Percentiles rank a stretch among this genome's conserved stretches.
phyloP scores from a whole-genome alignment of 2,113 vertebrate species.

The Pseudopodoces humilis region DNA sequence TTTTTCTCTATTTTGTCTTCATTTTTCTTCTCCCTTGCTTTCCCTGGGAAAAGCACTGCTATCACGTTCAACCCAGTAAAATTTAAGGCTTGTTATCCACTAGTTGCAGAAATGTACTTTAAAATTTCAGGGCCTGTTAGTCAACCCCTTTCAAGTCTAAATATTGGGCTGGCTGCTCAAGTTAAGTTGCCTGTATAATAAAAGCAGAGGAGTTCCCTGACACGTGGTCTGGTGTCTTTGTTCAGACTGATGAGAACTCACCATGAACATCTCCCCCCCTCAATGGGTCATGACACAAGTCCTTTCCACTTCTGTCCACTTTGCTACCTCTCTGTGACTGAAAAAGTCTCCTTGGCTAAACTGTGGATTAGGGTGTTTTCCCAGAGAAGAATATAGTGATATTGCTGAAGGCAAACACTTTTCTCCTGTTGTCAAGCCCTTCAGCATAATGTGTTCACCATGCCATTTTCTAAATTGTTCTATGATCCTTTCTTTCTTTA shows the following conservation, averaged over 20 bases:
- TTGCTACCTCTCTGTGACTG: not conserved
- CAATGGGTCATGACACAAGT: not conserved
- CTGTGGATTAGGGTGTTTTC: not conserved
- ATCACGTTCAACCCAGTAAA: not conserved
- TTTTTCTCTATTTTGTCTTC: not conserved
- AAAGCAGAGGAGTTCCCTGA: not conserved
- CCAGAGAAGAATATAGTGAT: not conserved
- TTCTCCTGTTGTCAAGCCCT: not conserved
- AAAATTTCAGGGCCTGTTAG: not conserved
- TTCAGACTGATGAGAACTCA: not conserved
- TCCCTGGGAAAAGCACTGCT: not conserved
- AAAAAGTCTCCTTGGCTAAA: not conserved
- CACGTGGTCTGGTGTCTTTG: accelerated
- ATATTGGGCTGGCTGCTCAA: not conserved
- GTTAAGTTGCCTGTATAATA: not conserved
- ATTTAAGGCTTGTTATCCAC: not conserved
- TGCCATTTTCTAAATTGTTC: not conserved
- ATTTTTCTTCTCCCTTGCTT: not conserved
- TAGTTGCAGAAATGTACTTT: not conserved
- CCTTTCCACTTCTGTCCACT: not conserved
- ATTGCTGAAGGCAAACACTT: not conserved
- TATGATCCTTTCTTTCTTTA: not conserved
- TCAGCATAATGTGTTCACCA: not conserved
- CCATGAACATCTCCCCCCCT: not conserved
- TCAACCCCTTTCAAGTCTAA: not conserved